phyloP scores from a whole-genome alignment of 2,113 vertebrate species.

The Paralichthys olivaceus region DNA sequence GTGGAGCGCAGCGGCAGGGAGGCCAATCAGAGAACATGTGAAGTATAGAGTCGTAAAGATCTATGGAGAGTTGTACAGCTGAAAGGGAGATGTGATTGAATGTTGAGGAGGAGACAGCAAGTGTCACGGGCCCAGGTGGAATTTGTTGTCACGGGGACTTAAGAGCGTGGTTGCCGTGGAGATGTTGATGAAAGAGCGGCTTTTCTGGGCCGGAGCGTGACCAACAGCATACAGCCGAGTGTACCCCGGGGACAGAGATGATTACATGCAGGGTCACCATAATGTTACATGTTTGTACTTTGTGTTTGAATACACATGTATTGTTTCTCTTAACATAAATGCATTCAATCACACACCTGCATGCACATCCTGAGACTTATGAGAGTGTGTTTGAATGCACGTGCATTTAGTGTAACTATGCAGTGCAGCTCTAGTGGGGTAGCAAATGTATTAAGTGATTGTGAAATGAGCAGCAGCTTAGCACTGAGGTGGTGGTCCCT shows the following conservation, averaged over 20 bases:
- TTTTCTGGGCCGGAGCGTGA: slow-evolving; percentile 65
- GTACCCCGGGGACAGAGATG: slow-evolving; percentile 44
- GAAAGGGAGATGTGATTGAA: slow-evolving; percentile 44
- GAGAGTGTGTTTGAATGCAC: background rate
- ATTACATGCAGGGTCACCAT: slow-evolving; percentile 54
- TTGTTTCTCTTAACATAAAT: background rate
- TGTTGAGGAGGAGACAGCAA: slow-evolving; percentile 46
- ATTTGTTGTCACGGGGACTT: slow-evolving; percentile 73
- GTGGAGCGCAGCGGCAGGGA: slow-evolving; percentile 13
- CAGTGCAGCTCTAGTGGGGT: background rate
- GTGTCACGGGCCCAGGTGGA: slow-evolving; percentile 69
- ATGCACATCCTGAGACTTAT: background rate
- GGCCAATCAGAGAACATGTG: slow-evolving; percentile 28
- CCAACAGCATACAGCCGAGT: slow-evolving; percentile 61
- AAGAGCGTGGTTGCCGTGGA: slow-evolving; percentile 59
- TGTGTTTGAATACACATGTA: background rate
- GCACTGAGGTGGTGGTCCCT: slow-evolving; percentile 55
- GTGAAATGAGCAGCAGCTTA: slow-evolving; percentile 50
- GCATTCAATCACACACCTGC: background rate
- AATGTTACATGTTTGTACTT: slow-evolving; percentile 11
- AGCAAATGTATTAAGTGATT: slow-evolving; percentile 14
- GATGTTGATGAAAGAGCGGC: slow-evolving; percentile 68
- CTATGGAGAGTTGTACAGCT: slow-evolving; percentile 19
- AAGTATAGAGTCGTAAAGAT: slow-evolving; percentile 33
- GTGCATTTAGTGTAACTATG: background rate